Evolutionary conservation across 2,113 vertebrate species (phyloP), one percentile per base, ranked within the genome.

Genomic region (Triplophysa siluroides): DNA sequence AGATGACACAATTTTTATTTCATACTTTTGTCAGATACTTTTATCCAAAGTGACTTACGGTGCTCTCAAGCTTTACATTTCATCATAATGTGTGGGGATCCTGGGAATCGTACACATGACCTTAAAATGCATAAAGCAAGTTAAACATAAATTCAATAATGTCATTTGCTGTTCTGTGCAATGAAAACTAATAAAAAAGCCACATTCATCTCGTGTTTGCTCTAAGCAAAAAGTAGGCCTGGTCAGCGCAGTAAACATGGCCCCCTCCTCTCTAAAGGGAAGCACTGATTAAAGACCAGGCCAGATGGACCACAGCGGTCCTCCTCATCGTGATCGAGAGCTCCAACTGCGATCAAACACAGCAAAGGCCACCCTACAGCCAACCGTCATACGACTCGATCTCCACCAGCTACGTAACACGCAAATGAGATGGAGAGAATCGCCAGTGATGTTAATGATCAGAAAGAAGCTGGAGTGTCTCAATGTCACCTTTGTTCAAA

Each of bases 251-350:
- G 43, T 47, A 74, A 72, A 33, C 23, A 38, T 79, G 33, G 83
- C 83, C 69, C 69, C 75, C 70, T 33, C 41, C 16, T 64, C 76
- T 81, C 80, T 67, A 81, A 67, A 82, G 84, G 83, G 69, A 86
- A 63, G 83, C 74, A 74, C 86, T 88, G 88, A 91, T 91, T 91
- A 92, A 93, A 91, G 83, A 87, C 86, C 78, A 41, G 61, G 86
- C 87, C 92, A 94, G 92, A 94, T 94, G 93, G 92, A 92, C 89
- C 91, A 83, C 90, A 91, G 91, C 85, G 81, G 90, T 92, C 78
- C 58, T 87, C 87, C 90, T 86, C 85, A 78, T 87, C 85, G 85
- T 83, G 68, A 87, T 89, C 81, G 87, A 90, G 85, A 90, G 89
- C 87, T 88, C 90, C 90, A 64, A 91, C 92, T 80, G 78, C 85